Evolutionary conservation across 2,113 vertebrate genomes (phyloP), one percentile per base, ranked within the genome.

Genomic region (Myiozetetes cayanensis): DNA sequence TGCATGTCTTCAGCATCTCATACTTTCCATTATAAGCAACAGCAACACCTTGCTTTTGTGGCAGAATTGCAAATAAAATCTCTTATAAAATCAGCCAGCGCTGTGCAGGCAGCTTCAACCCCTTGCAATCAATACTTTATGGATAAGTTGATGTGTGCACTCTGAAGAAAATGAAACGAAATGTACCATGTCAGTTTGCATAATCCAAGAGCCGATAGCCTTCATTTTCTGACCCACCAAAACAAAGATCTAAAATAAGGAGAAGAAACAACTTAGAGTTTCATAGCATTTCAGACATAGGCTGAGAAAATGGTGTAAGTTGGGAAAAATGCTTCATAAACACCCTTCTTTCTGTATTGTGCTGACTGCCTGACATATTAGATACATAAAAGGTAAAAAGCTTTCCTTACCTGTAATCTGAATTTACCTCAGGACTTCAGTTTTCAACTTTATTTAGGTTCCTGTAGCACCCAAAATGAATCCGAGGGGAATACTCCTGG

Each of bases 101-200:
- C 73, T 89, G 28, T 87, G 56, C 62, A 56, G 56, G 85, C 77
- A 93, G 66, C 71, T 72, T 46, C 77, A 89, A 37, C 31, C 41
- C 13, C 24, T 41, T 78, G 82, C 50, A 93, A 91, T 93, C 94
- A 90, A 93, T 94, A 92, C 25, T 86, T 87, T 78, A 80, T 88
- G 65, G 85, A 63, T 88, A 93, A 85, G 37, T 72, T 88, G 85
- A 82, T 90, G 76, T 4, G 3, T 39, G 33, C 18, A 59, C 35
- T 88, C 80, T 72, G 61, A 84, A 89, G 56, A 84, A 95, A 96
- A 94, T 84, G 50, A 95, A 96, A 77, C 2, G 0, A 95, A 97
- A 96, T 81, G 47, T 59, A 61, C 78, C 8, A 1, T 92, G 87
- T 84, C 93, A 86, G 85, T 96, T 96, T 95, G 91, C 75, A 93